Percentiles rank a stretch among this genome's conserved stretches.
These are phyloP conservation scores for Tetramorium bicarinatum DNA, from an alignment of 2,888 invertebrate species.

Conservation along the genomic window DNA sequence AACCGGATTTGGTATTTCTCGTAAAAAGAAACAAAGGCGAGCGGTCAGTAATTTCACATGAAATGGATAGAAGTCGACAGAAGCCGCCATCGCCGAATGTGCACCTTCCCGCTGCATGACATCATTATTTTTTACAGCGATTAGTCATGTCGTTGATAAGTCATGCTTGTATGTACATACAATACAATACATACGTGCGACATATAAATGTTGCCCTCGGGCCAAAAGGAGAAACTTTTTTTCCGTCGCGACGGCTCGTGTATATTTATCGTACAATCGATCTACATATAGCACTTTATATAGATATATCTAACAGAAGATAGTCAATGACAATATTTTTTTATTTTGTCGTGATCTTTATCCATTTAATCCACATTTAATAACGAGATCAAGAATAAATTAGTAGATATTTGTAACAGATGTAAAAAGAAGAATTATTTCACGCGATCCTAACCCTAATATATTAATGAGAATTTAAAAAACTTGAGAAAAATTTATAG, in stretches of 20 bases:
- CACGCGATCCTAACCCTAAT: not conserved
- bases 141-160: constrained; percentile 67
- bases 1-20: constrained; percentile 9
- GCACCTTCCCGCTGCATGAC: constrained; percentile 59
- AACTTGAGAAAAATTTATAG: not conserved
- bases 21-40: not conserved
- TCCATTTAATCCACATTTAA: too few relatives aligned
- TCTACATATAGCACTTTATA: not conserved
- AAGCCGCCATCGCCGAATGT: constrained; percentile 1
- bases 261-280: not conserved
- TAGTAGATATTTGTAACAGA: too few relatives aligned
- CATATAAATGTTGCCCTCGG: not conserved
- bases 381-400: too few relatives aligned
- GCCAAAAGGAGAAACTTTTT: constrained; percentile 32
- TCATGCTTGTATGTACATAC: constrained; percentile 20
- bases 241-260: not conserved
- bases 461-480: not conserved
- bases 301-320: not conserved
- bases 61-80: not conserved
- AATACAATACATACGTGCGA: not conserved
- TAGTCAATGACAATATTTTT: not conserved
- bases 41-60: not conserved
- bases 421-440: too few relatives aligned
- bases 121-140: constrained; percentile 64
- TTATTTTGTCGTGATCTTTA: not conserved